Evolutionary conservation across 1,140 invertebrate genomes (phyloP).

Genomic region (Leptopilina clavipes): DNA sequence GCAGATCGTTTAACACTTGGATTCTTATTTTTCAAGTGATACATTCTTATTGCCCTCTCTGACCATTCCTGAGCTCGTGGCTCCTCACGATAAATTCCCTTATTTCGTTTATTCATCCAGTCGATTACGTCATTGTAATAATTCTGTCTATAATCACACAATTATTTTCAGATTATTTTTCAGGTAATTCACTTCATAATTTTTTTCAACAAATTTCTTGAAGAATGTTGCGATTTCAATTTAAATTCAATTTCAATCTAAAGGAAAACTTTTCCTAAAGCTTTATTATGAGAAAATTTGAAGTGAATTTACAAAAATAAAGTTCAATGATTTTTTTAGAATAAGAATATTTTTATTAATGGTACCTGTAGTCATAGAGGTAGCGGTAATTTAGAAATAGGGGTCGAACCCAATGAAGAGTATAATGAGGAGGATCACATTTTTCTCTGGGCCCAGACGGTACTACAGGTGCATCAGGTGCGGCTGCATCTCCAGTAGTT

Average conservation of each 20-base stretch:
- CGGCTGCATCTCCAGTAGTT: conserved; percentile 49
- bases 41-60: conserved; percentile 84
- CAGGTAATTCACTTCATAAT: no score
- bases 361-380: conserved; percentile 84
- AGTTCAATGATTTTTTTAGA: no score
- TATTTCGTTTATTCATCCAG: conserved; percentile 84
- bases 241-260: no score
- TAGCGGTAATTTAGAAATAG: conserved; percentile 87
- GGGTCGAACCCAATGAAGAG: conserved; percentile 85
- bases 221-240: no score
- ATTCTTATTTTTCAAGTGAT: conserved; percentile 74
- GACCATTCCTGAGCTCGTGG: conserved; percentile 88
- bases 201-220: no score
- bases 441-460: conserved; percentile 51
- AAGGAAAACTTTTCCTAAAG: no score
- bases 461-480: conserved; percentile 18
- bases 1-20: conserved; percentile 64
- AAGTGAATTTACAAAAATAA: no score
- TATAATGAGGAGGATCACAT: conserved; percentile 77
- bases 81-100: conserved; percentile 80
- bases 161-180: background rate
- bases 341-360: no score
- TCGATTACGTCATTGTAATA: conserved; percentile 90
- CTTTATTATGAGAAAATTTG: no score
- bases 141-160: conserved; percentile 75